Base-by-base conservation (phyloP, 1,140 invertebrate genomes). In the Sitobion miscanthi region DNA sequence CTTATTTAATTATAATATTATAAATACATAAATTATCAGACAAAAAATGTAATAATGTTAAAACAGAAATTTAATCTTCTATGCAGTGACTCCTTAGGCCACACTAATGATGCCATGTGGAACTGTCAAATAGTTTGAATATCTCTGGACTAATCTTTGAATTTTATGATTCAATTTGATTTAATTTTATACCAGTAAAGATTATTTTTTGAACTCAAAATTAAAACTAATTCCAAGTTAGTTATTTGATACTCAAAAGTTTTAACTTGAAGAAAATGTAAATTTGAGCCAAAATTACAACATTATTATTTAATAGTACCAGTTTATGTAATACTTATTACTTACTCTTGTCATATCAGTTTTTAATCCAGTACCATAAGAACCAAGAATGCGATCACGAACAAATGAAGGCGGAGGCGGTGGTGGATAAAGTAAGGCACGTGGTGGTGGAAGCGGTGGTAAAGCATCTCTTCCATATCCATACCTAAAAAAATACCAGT, bases 301-400 rank as follows among this genome's bases (percentile, higher is more conserved):
- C 20, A 21, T 11, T 45, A 30, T 8, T 35, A 57, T 90, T 38
- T 3, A 54, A 38, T 23, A 38, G 2, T 21, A 35, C 1, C 17
- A 52, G 14, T 42, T 90, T n/a, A 77, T 8, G 20, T 21, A 54
- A 54, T 54, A 52, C 49, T 14, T 7, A 30, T 45, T 23, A 54
- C 82, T 93, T 86, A 93, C 91, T 42, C 91, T 93, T 17, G 91
- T 85, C 82, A 93, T 42, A 57, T 93, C 91, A 4, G 91, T 38
- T 93, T 93, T 93, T 38, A 93, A 57, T 14, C 91, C 91, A n/a
- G 91, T 94, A 86, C 93, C 93, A 85, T 91, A 94, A 93, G 93
- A 96, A 97, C 97, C 96, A 97, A 98, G 97, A 95, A 98, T 97
- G 95, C 97, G 96, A 95, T 98, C 97, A 95, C 97, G 96, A 94